Percentiles rank a stretch among this genome's conserved stretches.
Conservation (phyloP, 2,113 vertebrate species). For the Gallinago paraguaiae region DNA sequence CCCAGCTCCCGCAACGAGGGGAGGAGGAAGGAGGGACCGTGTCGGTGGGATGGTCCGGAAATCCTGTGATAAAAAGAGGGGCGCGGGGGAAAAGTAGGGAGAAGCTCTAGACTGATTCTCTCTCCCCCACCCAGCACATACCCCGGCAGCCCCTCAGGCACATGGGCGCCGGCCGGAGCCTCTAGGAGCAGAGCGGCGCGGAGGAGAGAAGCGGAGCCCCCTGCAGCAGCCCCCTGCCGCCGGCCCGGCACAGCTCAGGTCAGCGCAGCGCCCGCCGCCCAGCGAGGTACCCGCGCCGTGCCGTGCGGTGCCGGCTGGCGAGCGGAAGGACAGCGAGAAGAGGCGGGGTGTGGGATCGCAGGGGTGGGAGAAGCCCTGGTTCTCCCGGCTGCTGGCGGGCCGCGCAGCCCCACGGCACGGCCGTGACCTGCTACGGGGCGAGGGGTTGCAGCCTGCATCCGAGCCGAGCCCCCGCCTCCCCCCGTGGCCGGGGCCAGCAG, state of each 20-base stretch:
- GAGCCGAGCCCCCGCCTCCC: background rate
- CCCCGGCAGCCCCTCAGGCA: background rate
- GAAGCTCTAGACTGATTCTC: background rate
- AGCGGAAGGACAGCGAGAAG: background rate
- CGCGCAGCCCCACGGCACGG: too few species aligned
- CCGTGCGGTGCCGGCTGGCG: background rate
- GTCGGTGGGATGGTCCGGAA: slow-evolving; percentile 71
- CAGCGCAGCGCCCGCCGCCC: background rate
- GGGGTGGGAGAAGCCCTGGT: background rate
- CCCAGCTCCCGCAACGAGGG: background rate
- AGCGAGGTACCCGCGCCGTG: background rate
- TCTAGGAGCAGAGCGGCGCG: background rate
- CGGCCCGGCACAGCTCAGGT: background rate
- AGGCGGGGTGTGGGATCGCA: background rate
- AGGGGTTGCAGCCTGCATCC: background rate
- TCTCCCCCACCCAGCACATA: background rate
- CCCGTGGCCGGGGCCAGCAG: background rate
- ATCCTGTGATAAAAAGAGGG: slow-evolving; percentile 68
- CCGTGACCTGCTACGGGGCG: background rate
- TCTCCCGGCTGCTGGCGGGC: background rate
- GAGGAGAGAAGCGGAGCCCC: background rate
- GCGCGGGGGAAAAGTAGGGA: slow-evolving; percentile 28
- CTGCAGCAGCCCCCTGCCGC: background rate
- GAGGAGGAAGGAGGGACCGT: slow-evolving; percentile 52
- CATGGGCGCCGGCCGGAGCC: background rate